Evolutionary conservation across 2,888 invertebrate genomes (phyloP).

Genomic region (Reticulitermes lucifugus): DNA sequence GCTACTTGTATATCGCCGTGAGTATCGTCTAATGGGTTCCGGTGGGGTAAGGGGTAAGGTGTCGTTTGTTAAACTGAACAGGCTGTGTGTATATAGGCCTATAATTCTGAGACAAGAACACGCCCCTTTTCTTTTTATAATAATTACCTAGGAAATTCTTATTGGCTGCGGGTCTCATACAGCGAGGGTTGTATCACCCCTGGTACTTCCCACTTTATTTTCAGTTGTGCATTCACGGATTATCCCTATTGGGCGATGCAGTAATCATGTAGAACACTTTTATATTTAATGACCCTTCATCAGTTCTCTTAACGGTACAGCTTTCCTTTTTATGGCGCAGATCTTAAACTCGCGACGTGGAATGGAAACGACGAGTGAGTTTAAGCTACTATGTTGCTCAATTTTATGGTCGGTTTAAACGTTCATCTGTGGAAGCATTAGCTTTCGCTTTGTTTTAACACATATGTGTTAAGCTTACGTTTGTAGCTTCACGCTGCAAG

Average conservation of each 20-base stretch:
- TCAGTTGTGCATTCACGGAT: neutral
- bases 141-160: constrained; percentile 38
- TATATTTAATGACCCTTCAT: neutral
- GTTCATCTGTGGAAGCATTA: neutral
- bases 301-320: neutral
- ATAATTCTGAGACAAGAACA: constrained; percentile 21
- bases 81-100: neutral
- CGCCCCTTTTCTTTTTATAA: constrained; percentile 23
- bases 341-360: neutral
- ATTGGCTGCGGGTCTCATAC: constrained; percentile 42
- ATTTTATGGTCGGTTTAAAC: neutral
- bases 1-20: too few species aligned
- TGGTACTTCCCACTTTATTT: constrained; percentile 1
- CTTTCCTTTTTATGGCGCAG: too few species aligned
- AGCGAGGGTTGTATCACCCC: neutral
- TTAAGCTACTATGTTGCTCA: neutral
- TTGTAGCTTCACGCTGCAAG: too few species aligned
- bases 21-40: neutral
- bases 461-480: neutral
- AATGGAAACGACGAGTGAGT: neutral
- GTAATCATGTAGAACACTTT: neutral
- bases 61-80: constrained; percentile 15
- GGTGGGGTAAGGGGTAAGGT: neutral
- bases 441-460: too few species aligned
- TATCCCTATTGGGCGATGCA: neutral